Evolutionary conservation across 2,797 vertebrate species (phyloP).

Genomic region (Basileuterus tristriatus): DNA sequence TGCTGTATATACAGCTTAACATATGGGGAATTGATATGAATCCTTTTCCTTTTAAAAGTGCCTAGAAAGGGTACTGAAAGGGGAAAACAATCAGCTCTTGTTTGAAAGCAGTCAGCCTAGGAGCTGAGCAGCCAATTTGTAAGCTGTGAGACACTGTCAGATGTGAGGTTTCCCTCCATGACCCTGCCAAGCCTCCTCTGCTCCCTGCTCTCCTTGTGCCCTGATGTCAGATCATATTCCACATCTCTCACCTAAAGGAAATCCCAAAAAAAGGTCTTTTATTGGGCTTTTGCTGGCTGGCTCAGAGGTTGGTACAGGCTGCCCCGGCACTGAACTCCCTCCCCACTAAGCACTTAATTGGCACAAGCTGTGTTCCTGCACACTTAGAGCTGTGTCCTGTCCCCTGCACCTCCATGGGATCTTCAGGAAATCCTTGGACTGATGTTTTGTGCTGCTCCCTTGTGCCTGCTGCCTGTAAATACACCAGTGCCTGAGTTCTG

Average conservation of each 20-base stretch:
- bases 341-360: background rate
- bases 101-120: background rate
- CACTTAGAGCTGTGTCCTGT: background rate
- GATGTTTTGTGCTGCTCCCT: slow-evolving; percentile 24
- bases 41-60: background rate
- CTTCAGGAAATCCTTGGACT: background rate
- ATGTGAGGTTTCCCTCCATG: background rate
- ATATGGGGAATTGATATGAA: background rate
- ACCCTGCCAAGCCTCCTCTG: background rate
- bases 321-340: background rate
- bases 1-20: background rate
- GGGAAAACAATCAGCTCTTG: background rate
- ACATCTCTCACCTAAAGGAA: background rate
- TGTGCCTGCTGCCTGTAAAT: background rate
- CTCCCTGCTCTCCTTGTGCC: background rate
- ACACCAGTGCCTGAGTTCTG: background rate
- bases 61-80: background rate
- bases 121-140: background rate
- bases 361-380: background rate
- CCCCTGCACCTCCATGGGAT: background rate
- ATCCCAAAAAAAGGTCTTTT: background rate
- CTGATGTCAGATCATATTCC: background rate
- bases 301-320: background rate
- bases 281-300: background rate
- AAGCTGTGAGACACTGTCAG: background rate